Evolutionary conservation across 2,797 vertebrate genomes (phyloP), one percentile per base, ranked within the genome.

Genomic region (Paedocypris micromegethes): DNA sequence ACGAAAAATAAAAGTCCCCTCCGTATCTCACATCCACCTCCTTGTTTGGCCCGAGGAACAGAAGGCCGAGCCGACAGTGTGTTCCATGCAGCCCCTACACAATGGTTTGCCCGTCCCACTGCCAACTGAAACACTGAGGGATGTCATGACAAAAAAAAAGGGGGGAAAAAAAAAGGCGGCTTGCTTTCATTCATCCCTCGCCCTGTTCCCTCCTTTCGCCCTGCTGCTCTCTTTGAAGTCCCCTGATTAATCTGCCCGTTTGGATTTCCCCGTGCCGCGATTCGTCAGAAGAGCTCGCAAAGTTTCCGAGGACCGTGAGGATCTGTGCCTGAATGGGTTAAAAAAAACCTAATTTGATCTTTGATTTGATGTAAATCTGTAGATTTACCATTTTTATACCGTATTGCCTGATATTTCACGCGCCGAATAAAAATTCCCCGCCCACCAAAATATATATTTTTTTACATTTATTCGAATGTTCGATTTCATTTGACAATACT

Each of bases 191-290:
- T 89, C 81, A 86, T 88, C 77, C 59, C 65, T 64, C 72, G 78
- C 73, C 77, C 75, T 72, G 68, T 74, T 78, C 77, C 59, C 54
- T 71, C 79, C 78, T 61, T 77, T 75, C 72, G 59, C 67, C 38
- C 71, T 55, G 49, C 9, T 58, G 44, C 53, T 45, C 61, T 74
- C 85, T 89, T 88, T 89, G 85, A 90, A 85, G 82, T 88, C 63
- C 74, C 83, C 81, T 87, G 84, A 88, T 89, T 88, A 87, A 83
- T 84, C 83, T 82, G 83, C 75, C 80, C 83, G 23, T 23, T 23
- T 23, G 23, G 23, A 23, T 23, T 23, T 23, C 23, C 23, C 23
- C 23, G 23, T 23, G 23, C 23, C 23, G 23, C 23, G 23, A 23
- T 23, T 23, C 23, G 23, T 23, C 23, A 23, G 23, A 23, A 23